A percentile compares a stretch with the other conserved stretches of the same genome.
Conservation (phyloP, 2,888 invertebrate genomes). For the Clostera curtula region DNA sequence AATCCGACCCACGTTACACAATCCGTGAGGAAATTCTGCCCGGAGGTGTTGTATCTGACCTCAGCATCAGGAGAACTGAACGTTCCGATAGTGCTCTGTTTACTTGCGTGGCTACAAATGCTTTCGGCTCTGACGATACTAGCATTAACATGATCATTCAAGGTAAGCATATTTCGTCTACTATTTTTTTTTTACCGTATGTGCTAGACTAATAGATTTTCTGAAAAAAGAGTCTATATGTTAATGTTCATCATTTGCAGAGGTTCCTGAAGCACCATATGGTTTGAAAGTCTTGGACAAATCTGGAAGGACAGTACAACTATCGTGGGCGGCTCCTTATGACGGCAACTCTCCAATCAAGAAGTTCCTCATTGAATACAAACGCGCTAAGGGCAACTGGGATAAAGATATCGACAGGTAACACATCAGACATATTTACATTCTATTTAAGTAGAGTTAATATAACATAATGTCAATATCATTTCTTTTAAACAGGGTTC, state of each 20-base stretch:
- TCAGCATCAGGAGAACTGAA: slow-evolving; percentile 92
- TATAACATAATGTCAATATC: not conserved
- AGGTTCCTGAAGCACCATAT: slow-evolving; percentile 92
- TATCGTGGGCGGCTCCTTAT: slow-evolving; percentile 94
- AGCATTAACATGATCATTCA: slow-evolving; percentile 96
- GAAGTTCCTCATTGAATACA: slow-evolving; percentile 93
- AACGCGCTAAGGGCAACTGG: slow-evolving; percentile 82
- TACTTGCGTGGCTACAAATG: slow-evolving; percentile 94
- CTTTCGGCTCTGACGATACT: slow-evolving; percentile 95
- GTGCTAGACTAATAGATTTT: not conserved
- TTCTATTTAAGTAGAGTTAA: not conserved
- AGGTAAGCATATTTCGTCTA: slow-evolving; percentile 65
- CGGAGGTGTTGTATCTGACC: slow-evolving; percentile 90
- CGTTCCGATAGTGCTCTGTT: slow-evolving; percentile 91
- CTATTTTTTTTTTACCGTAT: not conserved
- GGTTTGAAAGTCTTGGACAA: slow-evolving; percentile 92
- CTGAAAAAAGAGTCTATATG: not conserved
- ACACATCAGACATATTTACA: not conserved
- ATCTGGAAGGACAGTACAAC: slow-evolving; percentile 90
- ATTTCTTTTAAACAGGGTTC: slow-evolving; percentile 69
- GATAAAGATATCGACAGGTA: slow-evolving; percentile 86
- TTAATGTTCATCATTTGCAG: slow-evolving; percentile 48
- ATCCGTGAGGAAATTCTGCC: slow-evolving; percentile 91
- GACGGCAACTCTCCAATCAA: slow-evolving; percentile 93
- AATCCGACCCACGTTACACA: slow-evolving; percentile 89